Evolutionary conservation across 2,797 vertebrate genomes (phyloP), one percentile per base, ranked within the genome.

Genomic region (Capromys pilorides): DNA sequence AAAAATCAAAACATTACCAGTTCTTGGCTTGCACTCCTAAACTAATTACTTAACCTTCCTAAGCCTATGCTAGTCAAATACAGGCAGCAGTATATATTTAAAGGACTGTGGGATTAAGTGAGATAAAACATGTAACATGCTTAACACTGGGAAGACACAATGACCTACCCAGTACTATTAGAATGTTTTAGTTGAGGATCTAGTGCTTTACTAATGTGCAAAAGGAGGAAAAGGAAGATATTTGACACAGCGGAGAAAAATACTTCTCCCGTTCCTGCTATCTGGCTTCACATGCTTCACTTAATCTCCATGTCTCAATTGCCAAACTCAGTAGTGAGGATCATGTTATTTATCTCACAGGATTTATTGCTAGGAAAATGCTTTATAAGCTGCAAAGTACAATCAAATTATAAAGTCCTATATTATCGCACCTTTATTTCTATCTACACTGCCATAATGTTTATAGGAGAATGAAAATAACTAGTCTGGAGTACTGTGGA

Each of bases 391-490:
- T 49, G 21, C 57, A 49, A 83, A 90, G 75, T 11, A 39, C 77
- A 71, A 78, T 36, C 51, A 86, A 69, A 41, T 41, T 62, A 71
- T 31, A 51, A 83, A 83, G 62, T 5, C 3, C 41, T 57, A 0
- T 69, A 28, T 79, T 67, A 81, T 26, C 11, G 31, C 3, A 59
- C 54, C 57, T 91, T 49, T 31, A 39, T 88, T 24, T 5, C 39
- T 73, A n/a, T n/a, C 36, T 33, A 4, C 10, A 59, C 21, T 62
- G 41, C 62, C 41, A 78, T 2, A 1, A 21, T 86, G 62, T 71
- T 90, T 93, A 77, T 3, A 93, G 75, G 79, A 82, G 85, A 97
- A 90, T 49, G 81, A n/a, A 59, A 89, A 92, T 21, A 78, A 62
- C 31, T 2, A 12, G 86, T 22, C 39, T 11, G n/a, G 54, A 64